Evolutionary conservation across 2,888 invertebrate species (phyloP).

Genomic region (Isoperla grammatica): DNA sequence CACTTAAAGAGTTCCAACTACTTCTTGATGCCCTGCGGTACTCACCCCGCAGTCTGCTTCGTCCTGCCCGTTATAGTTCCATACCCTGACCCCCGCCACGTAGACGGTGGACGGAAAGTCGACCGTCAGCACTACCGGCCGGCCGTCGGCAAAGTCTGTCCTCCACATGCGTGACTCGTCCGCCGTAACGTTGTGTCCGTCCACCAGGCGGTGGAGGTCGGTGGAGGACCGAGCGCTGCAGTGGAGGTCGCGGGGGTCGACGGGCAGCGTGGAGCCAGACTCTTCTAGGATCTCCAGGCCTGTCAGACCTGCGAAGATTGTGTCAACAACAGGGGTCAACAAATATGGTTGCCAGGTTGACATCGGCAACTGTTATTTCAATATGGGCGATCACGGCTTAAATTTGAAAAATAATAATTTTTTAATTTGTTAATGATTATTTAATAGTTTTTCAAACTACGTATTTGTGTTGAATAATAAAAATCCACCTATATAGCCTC

Average conservation of each 20-base stretch:
- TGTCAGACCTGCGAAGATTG: slow-evolving; percentile 37
- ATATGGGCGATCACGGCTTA: too few species aligned
- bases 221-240: slow-evolving; percentile 16
- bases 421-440: too few species aligned
- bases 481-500: too few species aligned
- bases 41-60: slow-evolving; percentile 57
- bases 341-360: too few species aligned
- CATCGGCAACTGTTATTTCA: too few species aligned
- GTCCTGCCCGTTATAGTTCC: slow-evolving; percentile 79
- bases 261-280: slow-evolving; percentile 31
- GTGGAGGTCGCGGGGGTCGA: slow-evolving; percentile 23
- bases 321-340: too few species aligned
- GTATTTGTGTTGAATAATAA: too few species aligned
- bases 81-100: slow-evolving; percentile 52
- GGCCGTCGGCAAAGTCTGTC: slow-evolving; percentile 44
- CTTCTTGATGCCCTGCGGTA: too few species aligned
- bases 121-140: slow-evolving; percentile 39
- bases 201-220: slow-evolving; percentile 47
- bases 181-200: slow-evolving; percentile 63
- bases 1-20: too few species aligned
- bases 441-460: too few species aligned
- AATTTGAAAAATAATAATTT: too few species aligned
- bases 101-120: slow-evolving; percentile 35
- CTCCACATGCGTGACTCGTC: slow-evolving; percentile 64
- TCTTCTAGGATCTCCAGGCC: slow-evolving; percentile 38